Conservation (phyloP, 2,888 invertebrate genomes). For the Amblyteles armatorius region DNA sequence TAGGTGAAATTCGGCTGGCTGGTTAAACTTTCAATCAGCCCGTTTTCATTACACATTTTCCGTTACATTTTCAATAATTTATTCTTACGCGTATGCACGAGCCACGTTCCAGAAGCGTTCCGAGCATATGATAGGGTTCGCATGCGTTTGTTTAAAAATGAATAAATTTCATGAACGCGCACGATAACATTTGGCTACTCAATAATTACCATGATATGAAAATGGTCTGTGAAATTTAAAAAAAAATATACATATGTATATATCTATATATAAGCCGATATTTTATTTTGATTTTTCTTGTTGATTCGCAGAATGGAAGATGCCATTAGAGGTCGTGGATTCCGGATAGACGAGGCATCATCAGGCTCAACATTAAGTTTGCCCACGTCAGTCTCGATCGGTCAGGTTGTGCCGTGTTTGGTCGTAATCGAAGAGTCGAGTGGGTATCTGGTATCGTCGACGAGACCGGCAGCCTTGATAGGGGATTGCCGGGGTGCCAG, state of each 20-base stretch:
- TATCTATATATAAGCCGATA: not conserved
- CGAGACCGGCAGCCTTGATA: constrained; percentile 72
- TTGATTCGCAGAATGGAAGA: constrained; percentile 65
- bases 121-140: too few species aligned
- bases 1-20: too few species aligned
- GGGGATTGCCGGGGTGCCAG: constrained; percentile 77
- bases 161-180: not conserved
- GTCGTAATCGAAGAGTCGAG: constrained; percentile 58
- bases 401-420: constrained; percentile 38
- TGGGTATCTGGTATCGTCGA: constrained; percentile 50
- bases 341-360: constrained; percentile 59
- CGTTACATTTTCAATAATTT: too few species aligned
- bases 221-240: not conserved
- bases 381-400: constrained; percentile 13
- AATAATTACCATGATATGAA: not conserved
- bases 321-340: constrained; percentile 57
- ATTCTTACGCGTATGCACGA: too few species aligned
- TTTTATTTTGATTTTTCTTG: constrained; percentile 22
- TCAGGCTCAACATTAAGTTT: constrained; percentile 46
- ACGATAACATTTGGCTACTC: not conserved
- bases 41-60: too few species aligned
- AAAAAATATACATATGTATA: not conserved
- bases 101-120: too few species aligned
- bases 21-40: too few species aligned
- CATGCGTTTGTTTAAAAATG: too few species aligned